Percentiles rank a stretch among this genome's conserved stretches.
These are phyloP conservation scores for Theretra japonica DNA, from an alignment of 2,888 invertebrate genomes.

Conservation along the genomic window DNA sequence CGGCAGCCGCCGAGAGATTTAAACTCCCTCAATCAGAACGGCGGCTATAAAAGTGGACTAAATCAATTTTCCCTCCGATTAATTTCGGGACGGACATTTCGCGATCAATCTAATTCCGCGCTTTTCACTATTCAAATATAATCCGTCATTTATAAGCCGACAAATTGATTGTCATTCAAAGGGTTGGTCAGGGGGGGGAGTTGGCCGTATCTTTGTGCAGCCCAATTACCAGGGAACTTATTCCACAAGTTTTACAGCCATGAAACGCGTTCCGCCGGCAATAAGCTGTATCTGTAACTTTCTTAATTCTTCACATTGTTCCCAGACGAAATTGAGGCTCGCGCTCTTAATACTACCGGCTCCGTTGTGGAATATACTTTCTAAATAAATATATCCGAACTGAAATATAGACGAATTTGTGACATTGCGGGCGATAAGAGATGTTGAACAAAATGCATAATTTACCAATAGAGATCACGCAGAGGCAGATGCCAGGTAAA, in stretches of 20 bases:
- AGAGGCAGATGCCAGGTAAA: too few relatives aligned
- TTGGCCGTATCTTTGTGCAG: neutral
- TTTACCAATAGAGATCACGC: too few relatives aligned
- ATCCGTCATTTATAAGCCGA: conserved; percentile 7
- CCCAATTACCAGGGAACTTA: neutral
- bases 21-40: neutral
- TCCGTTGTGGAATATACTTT: neutral
- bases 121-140: conserved; percentile 18
- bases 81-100: neutral
- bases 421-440: neutral
- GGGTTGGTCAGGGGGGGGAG: neutral
- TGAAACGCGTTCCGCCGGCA: conserved; percentile 3
- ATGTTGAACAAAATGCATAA: too few relatives aligned
- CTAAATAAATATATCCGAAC: neutral
- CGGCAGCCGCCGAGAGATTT: neutral
- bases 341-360: neutral
- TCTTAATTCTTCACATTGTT: neutral
- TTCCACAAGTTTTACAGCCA: neutral
- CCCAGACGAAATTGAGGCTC: neutral
- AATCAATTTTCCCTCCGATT: conserved; percentile 10
- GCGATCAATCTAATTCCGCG: neutral
- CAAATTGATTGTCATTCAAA: neutral
- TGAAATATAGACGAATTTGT: neutral
- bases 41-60: neutral
- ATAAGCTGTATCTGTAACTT: neutral